These are phyloP conservation scores for Eilema griseolum DNA, from an alignment of 2,888 invertebrate genomes.

Conservation along the genomic window DNA sequence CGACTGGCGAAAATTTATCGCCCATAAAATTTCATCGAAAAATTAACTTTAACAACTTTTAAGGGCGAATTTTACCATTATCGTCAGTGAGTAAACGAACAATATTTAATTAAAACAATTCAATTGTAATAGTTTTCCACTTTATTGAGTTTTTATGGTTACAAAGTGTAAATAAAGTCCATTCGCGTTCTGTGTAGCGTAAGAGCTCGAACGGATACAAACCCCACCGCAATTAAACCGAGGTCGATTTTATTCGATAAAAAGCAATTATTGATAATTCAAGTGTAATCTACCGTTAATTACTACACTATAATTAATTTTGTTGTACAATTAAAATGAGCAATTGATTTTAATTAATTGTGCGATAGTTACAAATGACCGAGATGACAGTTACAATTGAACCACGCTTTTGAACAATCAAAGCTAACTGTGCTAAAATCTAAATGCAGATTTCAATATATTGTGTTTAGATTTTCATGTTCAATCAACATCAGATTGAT, in stretches of 20 bases:
- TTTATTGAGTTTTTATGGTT: slow-evolving; percentile 79
- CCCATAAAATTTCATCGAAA: slow-evolving; percentile 33
- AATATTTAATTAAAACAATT: slow-evolving; percentile 79
- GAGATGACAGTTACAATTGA: slow-evolving; percentile 10
- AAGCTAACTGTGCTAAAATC: not conserved
- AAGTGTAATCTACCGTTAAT: slow-evolving; percentile 54
- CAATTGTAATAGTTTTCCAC: slow-evolving; percentile 78
- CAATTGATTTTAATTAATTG: slow-evolving; percentile 48
- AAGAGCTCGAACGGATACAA: slow-evolving; percentile 52
- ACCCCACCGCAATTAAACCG: slow-evolving; percentile 52
- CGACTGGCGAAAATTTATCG: slow-evolving; percentile 33
- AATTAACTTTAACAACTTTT: slow-evolving; percentile 27
- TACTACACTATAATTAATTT: slow-evolving; percentile 51
- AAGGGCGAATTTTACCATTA: slow-evolving; percentile 33
- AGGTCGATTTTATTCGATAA: slow-evolving; percentile 46
- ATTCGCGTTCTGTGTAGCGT: slow-evolving; percentile 67
- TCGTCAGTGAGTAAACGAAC: slow-evolving; percentile 43
- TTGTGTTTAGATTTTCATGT: not conserved
- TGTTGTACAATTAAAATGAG: slow-evolving; percentile 43
- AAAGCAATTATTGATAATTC: slow-evolving; percentile 56
- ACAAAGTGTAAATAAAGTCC: slow-evolving; percentile 73
- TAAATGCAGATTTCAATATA: not conserved
- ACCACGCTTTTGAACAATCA: slow-evolving; percentile 6
- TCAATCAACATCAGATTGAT: too few relatives aligned
- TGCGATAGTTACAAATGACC: slow-evolving; percentile 36